Conservation (phyloP, 37 sponge, comb jelly and placozoan species). For the Lycopodina hypogea region DNA sequence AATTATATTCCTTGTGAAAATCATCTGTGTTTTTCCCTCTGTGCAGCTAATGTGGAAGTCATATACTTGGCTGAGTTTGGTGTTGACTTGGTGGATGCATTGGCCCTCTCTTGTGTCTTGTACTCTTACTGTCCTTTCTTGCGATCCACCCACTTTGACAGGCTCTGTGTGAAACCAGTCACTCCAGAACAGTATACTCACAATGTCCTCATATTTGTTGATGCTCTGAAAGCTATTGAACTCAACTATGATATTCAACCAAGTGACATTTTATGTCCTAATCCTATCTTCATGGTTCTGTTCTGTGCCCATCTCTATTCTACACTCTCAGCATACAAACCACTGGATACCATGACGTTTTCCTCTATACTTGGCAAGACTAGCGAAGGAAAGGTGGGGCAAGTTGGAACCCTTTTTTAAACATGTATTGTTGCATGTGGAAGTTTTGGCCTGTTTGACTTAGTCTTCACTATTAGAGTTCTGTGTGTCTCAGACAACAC, state of each 20-base stretch:
- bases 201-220: constrained; percentile 70
- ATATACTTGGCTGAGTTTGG: constrained; percentile 65
- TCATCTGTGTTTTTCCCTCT: not conserved
- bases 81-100: constrained; percentile 78
- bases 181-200: constrained; percentile 79
- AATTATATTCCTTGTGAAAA: no score
- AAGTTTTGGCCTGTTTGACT: no score
- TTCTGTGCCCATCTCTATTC: constrained; percentile 67
- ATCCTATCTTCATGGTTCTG: constrained; percentile 70
- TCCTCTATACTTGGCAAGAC: constrained; percentile 12
- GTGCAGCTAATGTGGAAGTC: constrained; percentile 9
- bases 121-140: constrained; percentile 77
- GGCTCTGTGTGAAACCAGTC: constrained; percentile 56
- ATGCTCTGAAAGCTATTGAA: constrained; percentile 60
- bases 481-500: no score
- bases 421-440: not conserved
- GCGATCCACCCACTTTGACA: constrained; percentile 41
- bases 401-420: no score
- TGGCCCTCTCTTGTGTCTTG: constrained; percentile 67
- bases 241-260: constrained; percentile 77
- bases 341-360: constrained; percentile 24
- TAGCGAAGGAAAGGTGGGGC: constrained; percentile 28
- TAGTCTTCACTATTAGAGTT: not conserved
- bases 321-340: constrained; percentile 57
- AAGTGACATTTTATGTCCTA: constrained; percentile 75